Base-by-base conservation (phyloP, 2,797 vertebrate genomes). In the Anisognathus igniventris region DNA sequence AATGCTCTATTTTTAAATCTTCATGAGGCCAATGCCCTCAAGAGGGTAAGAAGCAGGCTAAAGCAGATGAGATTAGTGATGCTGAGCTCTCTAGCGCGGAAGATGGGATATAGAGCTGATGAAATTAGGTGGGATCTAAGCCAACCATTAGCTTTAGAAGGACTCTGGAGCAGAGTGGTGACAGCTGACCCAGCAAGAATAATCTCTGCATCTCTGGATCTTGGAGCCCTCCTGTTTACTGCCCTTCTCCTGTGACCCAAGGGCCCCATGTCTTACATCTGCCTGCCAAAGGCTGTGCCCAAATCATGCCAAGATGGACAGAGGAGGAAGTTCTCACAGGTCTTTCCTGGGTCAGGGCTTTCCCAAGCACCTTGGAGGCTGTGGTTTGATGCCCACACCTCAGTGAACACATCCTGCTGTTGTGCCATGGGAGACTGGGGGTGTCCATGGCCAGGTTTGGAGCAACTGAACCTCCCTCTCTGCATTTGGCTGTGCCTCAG, bases 1-100 rank as follows among this genome's bases (percentile, higher is more conserved):
- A 93, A 83, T 33, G 28, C 21, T 88, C 79, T 67, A 62, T 88
- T 84, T 94, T 95, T 74, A 90, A 86, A 86, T 71, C 77, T 83
- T 75, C 39, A 25, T 13, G 80, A 84, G 28, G 40, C 42, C 86
- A 57, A 78, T 44, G 50, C 62, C 68, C 51, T 83, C 22, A 21
- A 60, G 88, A 90, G 68, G n/a, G 44, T 73, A 73, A 83, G 88
- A 92, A 70, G 53, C 30, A 56, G 53, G 65, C 58, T 57, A 78
- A 86, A 87, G 72, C 37, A 58, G 75, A 58, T 73, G 75, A 82
- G 40, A 82, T 70, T 58, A 73, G 57, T 31, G 53, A 62, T 79
- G 65, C 60, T 51, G 35, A 87, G 39, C 44, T 85, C 44, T 4
- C 14, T 37, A 17, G 67, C 14, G 51, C 0, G 48, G 44, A 50